A percentile compares a stretch with the other conserved stretches of the same genome.
Conservation (phyloP, 2,797 vertebrate species). For the Hylomyscus alleni region DNA sequence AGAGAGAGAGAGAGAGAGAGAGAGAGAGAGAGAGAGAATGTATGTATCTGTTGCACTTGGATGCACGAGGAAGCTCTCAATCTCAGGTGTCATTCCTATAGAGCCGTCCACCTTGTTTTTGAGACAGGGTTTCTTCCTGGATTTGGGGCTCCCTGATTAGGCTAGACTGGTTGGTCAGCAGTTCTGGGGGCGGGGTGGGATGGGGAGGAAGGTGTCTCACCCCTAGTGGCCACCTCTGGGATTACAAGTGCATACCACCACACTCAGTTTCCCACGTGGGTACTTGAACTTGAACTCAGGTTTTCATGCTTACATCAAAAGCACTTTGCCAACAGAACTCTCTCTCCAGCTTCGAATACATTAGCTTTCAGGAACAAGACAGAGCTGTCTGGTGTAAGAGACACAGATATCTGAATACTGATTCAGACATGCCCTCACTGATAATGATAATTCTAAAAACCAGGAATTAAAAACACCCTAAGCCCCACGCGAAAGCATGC, state of each 20-base stretch:
- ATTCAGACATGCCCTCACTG: not conserved
- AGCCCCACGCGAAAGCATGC: not conserved
- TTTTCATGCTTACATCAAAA: not conserved
- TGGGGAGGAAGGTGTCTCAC: not conserved
- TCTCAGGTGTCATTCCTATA: not conserved
- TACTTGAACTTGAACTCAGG: not conserved
- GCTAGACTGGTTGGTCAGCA: not conserved
- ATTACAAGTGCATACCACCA: not conserved
- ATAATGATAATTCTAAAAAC: not conserved
- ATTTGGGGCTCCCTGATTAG: not conserved
- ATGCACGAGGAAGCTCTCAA: too few relatives aligned
- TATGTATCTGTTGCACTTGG: not conserved
- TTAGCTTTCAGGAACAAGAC: constrained; percentile 27
- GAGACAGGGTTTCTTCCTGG: not conserved
- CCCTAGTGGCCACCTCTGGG: not conserved
- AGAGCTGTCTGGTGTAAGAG: constrained; percentile 2
- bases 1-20: too few relatives aligned
- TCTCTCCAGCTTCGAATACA: too few relatives aligned
- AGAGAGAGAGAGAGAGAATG: too few relatives aligned
- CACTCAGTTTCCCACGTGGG: not conserved
- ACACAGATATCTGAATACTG: constrained; percentile 28
- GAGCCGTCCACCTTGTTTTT: not conserved
- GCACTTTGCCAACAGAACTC: not conserved
- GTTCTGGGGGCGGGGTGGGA: not conserved
- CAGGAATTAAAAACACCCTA: not conserved